Evolutionary conservation across 1,140 invertebrate genomes (phyloP), one percentile per base, ranked within the genome.

Genomic region (Onthophagus taurus): DNA sequence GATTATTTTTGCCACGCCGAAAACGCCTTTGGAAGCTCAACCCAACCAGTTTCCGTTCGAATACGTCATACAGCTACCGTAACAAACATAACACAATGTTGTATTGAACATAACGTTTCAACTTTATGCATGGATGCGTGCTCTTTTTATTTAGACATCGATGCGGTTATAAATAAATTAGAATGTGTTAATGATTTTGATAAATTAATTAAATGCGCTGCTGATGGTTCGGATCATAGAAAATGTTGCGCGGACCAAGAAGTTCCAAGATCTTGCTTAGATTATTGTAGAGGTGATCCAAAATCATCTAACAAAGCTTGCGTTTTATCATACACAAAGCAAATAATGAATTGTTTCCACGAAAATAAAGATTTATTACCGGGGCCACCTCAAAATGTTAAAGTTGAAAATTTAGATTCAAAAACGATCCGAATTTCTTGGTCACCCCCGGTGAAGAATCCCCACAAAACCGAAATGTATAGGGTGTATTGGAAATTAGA

Each of bases 191-290:
- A 74, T 21, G 83, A 87, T 61, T 82, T 87, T 53, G 79, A 87
- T 61, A 89, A 89, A 55, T 66, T 89, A 12, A 87, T 89, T 83
- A 80, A 79, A 55, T 89, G 85, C 55, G 83, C 83, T 2, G 81
- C 84, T 46, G 84, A 85, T 68, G 77, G 77, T 21, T 80, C 77
- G 50, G 85, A 89, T 63, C 85, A 89, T 58, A 67, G 85, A 14
- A 75, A 75, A 29, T 89, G 85, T 57, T 89, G 86, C 59, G 77
- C 78, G 1, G 75, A 81, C 7, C 74, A 72, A 58, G 77, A 81
- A 14, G 81, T 89, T 4, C 82, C 83, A 0, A 67, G 78, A 4
- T 71, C 73, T 26, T 89, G 85, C 57, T 64, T 88, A 21, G 82
- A 86, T 57, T 83, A 83, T 73, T 85, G 82, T 54, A 64, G 70